Evolutionary conservation across 2,113 vertebrate species (phyloP), one percentile per base, ranked within the genome.

Genomic region (Naja naja): DNA sequence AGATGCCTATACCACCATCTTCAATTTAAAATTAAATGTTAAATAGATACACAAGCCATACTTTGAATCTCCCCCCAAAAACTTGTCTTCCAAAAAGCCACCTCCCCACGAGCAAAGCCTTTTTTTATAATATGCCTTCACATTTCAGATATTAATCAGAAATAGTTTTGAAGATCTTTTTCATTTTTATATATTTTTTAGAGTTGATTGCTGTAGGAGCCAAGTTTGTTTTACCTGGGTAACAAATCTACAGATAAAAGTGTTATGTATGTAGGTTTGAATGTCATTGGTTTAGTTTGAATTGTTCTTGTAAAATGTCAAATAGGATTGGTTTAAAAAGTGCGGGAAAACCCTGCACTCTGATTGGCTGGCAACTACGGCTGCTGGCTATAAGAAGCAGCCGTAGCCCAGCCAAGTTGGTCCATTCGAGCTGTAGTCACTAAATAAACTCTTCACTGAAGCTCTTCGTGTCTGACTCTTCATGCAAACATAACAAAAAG

Each of bases 191-290:
- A 11, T 14, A 55, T 39, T 34, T 43, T 53, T 16, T 12, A 43
- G 49, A 12, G 90, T 27, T 43, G 18, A 22, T 91, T 85, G 47
- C 18, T 85, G 34, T 53, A 43, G 7, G 34, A 47, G 60, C 11
- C 43, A 43, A 64, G 89, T 34, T 74, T 34, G 49, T 43, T 90
- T 39, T 60, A 49, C 23, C 74, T 85, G 52, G 52, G 20, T 85
- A 91, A 85, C 49, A 95, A 30, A 85, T 12, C 49, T 92, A 54
- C 58, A 92, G 85, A 92, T 55, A 53, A 92, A 22, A n/a, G n/a
- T n/a, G n/a, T n/a, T n/a, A n/a, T n/a, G n/a, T n/a, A n/a, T n/a
- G n/a, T n/a, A n/a, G n/a, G n/a, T n/a, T n/a, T n/a, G n/a, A n/a
- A n/a, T n/a, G n/a, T n/a, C n/a, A n/a, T n/a, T n/a, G n/a, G n/a